These are phyloP conservation scores for Planococcus citri DNA, from an alignment of 1,140 invertebrate species.

Conservation along the genomic window DNA sequence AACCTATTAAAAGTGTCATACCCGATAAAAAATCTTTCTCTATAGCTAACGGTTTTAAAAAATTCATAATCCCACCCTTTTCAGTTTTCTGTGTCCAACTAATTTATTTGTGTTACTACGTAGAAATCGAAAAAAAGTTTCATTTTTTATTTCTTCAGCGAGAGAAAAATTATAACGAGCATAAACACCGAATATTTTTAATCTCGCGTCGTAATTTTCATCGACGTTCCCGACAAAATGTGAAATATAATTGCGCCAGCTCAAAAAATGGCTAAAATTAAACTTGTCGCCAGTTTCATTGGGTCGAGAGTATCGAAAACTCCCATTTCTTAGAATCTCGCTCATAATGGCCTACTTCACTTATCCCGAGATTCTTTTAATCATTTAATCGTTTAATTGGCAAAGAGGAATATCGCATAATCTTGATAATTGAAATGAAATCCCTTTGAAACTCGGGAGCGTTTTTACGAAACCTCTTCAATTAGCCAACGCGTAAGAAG, in stretches of 20 bases:
- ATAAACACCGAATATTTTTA: background rate
- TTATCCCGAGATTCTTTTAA: background rate
- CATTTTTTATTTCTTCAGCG: too few relatives aligned
- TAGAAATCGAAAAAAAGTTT: too few relatives aligned
- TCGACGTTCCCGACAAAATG: background rate
- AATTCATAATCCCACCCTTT: too few relatives aligned
- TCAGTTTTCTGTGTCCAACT: too few relatives aligned
- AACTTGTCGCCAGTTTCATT: background rate
- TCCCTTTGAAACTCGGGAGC: background rate
- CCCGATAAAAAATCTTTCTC: too few relatives aligned
- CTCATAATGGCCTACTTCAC: background rate
- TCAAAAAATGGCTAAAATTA: background rate
- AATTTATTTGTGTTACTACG: too few relatives aligned
- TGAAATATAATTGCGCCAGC: background rate
- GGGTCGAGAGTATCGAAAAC: background rate
- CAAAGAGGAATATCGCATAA: background rate
- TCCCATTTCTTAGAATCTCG: background rate
- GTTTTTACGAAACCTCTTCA: background rate
- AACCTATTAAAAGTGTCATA: too few relatives aligned
- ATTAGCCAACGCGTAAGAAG: too few relatives aligned
- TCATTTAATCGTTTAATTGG: conserved; percentile 7
- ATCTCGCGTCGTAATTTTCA: background rate
- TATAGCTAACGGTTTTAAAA: too few relatives aligned
- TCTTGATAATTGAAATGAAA: conserved; percentile 1
- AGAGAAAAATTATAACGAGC: too few relatives aligned